phyloP scores from a whole-genome alignment of 2,113 vertebrate genomes.

The Spizaetus ornatus region DNA sequence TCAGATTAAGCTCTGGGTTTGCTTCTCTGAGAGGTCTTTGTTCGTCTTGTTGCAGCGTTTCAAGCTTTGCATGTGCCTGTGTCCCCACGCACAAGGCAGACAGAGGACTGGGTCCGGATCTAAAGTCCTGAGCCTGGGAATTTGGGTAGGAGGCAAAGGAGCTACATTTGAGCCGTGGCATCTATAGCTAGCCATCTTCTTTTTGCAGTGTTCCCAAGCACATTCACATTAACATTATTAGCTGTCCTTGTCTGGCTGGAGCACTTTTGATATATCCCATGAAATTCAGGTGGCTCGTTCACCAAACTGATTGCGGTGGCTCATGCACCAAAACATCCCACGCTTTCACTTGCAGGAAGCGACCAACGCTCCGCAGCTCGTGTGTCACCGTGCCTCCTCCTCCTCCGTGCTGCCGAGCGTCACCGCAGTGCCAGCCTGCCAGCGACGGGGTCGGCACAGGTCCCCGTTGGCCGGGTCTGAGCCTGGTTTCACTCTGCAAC shows the following conservation, averaged over 20 bases:
- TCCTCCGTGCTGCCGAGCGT: fast-evolving
- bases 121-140: not conserved
- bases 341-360: not conserved
- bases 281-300: not conserved
- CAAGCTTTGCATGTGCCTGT: not conserved
- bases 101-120: not conserved
- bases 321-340: not conserved
- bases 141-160: not conserved
- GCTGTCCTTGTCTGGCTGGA: not conserved
- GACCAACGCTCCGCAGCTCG: fast-evolving
- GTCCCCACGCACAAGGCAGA: not conserved
- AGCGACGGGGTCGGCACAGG: not conserved
- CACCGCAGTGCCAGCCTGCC: not conserved
- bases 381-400: not conserved
- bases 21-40: not conserved
- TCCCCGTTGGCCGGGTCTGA: not conserved
- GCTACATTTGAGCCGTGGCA: not conserved
- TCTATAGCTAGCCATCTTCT: not conserved
- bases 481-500: not conserved
- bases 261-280: not conserved
- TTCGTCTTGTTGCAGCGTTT: not conserved
- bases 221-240: fast-evolving
- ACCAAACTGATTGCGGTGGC: not conserved
- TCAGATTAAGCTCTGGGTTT: not conserved
- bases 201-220: not conserved